phyloP scores from a whole-genome alignment of 2,113 vertebrate species.

The Macquaria ambigua region DNA sequence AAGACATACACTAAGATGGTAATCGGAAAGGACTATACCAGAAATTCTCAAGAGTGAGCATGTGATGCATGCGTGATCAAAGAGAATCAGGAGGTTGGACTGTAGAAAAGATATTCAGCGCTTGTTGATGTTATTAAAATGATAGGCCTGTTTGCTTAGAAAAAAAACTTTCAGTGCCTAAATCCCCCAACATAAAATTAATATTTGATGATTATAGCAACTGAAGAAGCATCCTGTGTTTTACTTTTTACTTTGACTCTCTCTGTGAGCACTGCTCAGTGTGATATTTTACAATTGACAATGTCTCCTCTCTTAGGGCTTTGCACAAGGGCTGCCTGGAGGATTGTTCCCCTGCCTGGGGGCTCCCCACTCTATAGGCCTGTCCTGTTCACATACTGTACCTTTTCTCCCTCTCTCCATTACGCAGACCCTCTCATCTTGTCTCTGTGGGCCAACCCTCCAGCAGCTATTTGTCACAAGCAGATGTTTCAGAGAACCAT shows the following conservation, averaged over 20 bases:
- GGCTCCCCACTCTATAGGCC: constrained; percentile 15
- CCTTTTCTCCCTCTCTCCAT: constrained; percentile 38
- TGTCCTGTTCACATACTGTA: constrained; percentile 34
- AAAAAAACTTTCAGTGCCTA: constrained; percentile 27
- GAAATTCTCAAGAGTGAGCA: constrained; percentile 51
- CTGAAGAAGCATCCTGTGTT: constrained; percentile 19
- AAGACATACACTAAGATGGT: constrained; percentile 57
- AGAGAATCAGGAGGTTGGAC: constrained; percentile 42
- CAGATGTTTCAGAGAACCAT: constrained; percentile 69
- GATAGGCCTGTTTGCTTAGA: constrained; percentile 31
- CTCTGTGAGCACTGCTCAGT: neutral
- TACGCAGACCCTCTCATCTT: constrained; percentile 46
- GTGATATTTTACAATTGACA: constrained; percentile 15
- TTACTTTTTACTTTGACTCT: constrained; percentile 16
- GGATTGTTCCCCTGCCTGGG: constrained; percentile 21
- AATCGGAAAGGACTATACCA: constrained; percentile 57
- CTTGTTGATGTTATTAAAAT: constrained; percentile 48
- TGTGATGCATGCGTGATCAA: constrained; percentile 61
- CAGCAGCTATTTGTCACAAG: constrained; percentile 76
- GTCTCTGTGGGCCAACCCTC: constrained; percentile 54
- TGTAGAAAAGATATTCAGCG: neutral
- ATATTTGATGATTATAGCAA: constrained; percentile 46
- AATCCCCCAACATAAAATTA: constrained; percentile 30
- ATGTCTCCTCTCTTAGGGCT: constrained; percentile 3
- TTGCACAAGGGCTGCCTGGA: constrained; percentile 22